A percentile compares a stretch with the other conserved stretches of the same genome.
Conservation (phyloP, 2,797 vertebrate species). For the Neopelma chrysocephalum region DNA sequence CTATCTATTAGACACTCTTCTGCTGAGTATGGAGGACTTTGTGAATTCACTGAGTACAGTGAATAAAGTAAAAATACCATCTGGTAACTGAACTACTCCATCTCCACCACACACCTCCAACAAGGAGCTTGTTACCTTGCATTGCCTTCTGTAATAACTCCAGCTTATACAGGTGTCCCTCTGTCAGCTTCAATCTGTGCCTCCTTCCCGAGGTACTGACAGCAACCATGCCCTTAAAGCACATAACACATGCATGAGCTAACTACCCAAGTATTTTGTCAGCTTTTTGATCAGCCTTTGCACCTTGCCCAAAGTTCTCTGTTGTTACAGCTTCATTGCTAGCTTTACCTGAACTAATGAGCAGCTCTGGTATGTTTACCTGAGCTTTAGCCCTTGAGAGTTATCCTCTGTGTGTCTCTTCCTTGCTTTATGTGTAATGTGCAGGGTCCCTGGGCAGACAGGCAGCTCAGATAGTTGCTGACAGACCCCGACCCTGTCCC, state of each 20-base stretch:
- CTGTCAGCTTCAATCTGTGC: not conserved
- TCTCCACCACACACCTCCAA: rapidly evolving
- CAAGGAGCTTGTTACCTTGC: not conserved
- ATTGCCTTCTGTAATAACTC: not conserved
- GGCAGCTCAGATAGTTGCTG: not conserved
- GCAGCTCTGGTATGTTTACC: conserved; percentile 24
- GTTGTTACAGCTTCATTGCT: conserved; percentile 10
- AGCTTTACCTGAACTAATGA: not conserved
- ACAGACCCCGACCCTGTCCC: not conserved
- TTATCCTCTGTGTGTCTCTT: not conserved
- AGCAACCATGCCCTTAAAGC: not conserved
- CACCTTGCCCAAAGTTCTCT: conserved; percentile 34
- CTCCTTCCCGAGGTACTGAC: not conserved
- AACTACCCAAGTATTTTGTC: conserved; percentile 32
- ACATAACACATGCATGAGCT: not conserved
- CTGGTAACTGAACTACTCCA: not conserved
- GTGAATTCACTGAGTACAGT: not conserved
- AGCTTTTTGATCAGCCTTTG: conserved; percentile 45
- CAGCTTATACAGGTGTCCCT: not conserved
- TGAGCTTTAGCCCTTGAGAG: not conserved
- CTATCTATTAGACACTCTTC: conserved; percentile 12
- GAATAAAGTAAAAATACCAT: not conserved
- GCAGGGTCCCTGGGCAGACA: no score
- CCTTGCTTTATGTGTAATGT: not conserved
- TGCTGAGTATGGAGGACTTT: not conserved